Evolutionary conservation across 2,797 vertebrate species (phyloP).

Genomic region (Eupleurogrammus muticus): DNA sequence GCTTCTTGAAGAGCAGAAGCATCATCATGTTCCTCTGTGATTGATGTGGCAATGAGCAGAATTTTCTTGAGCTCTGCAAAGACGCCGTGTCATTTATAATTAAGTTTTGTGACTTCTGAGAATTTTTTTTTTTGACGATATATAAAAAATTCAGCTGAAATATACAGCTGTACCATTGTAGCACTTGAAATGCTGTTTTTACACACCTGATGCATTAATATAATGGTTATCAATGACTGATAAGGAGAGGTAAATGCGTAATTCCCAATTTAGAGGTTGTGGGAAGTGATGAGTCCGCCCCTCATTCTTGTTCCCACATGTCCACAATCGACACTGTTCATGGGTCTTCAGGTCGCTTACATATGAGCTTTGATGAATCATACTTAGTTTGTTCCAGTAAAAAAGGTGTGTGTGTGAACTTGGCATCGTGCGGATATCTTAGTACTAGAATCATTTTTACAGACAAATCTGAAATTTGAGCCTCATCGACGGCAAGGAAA

Average conservation of each 20-base stretch:
- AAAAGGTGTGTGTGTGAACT: background rate
- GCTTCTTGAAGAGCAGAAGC: background rate
- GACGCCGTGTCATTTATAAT: background rate
- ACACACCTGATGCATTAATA: background rate
- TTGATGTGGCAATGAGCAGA: background rate
- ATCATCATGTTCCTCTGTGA: background rate
- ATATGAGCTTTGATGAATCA: background rate
- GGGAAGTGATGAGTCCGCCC: no score
- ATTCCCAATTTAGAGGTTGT: background rate
- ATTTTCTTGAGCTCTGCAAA: background rate
- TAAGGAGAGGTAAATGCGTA: background rate
- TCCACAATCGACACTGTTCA: background rate
- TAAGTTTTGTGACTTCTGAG: background rate
- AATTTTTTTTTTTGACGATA: background rate
- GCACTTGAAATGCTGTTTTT: background rate
- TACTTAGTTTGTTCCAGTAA: background rate
- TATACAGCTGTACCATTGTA: background rate
- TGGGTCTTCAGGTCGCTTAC: background rate
- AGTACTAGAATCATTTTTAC: background rate
- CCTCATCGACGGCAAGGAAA: background rate
- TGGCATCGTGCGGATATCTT: background rate
- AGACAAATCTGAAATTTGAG: background rate
- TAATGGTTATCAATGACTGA: background rate
- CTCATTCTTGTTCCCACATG: conserved; percentile 2
- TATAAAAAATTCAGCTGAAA: background rate